Conservation (phyloP, 2,888 invertebrate species). For the Salticus scenicus region DNA sequence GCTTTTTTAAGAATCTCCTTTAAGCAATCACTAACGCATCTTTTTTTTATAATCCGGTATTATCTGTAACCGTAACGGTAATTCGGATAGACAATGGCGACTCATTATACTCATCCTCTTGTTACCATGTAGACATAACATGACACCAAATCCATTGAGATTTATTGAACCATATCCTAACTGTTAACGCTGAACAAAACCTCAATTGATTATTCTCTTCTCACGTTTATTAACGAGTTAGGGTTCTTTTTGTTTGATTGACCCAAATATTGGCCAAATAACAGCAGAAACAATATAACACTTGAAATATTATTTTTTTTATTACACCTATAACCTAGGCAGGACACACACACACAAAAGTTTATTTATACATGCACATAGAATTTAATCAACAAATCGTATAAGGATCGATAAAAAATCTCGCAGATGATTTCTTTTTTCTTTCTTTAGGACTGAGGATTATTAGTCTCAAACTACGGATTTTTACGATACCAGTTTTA, state of each 20-base stretch:
- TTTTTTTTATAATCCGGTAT: too few relatives aligned
- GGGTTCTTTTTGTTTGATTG: constrained; percentile 8
- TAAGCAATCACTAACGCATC: too few relatives aligned
- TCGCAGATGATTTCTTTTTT: too few relatives aligned
- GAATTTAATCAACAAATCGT: too few relatives aligned
- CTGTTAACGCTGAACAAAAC: neutral
- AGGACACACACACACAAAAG: too few relatives aligned
- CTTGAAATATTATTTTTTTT: neutral
- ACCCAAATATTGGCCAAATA: neutral
- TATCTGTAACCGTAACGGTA: neutral
- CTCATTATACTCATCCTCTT: neutral
- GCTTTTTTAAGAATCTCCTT: too few relatives aligned
- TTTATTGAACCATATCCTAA: constrained; percentile 1
- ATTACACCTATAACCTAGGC: constrained; percentile 9
- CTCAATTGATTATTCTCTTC: constrained; percentile 1
- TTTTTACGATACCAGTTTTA: too few relatives aligned
- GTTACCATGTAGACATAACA: neutral
- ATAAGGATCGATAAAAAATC: too few relatives aligned
- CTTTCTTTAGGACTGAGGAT: too few relatives aligned
- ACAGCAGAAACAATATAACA: neutral
- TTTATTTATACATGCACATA: too few relatives aligned
- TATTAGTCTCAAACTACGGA: too few relatives aligned
- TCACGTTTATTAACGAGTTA: constrained; percentile 1
- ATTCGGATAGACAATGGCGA: neutral
- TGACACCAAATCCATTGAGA: constrained; percentile 29